Evolutionary conservation across 2,888 invertebrate species (phyloP).

Genomic region (Bhutanitis thaidina): DNA sequence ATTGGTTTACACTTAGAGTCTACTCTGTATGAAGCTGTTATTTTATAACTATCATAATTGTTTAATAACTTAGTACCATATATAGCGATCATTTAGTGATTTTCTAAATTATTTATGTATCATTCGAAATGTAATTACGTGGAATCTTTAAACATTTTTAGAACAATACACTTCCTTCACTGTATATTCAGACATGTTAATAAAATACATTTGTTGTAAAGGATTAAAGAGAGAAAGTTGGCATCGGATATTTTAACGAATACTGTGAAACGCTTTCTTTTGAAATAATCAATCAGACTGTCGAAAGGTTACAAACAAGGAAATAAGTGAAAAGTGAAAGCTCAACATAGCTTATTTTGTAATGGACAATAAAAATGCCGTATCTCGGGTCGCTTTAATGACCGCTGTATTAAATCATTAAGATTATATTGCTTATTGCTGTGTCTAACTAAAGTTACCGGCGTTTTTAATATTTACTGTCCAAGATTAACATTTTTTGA

Average conservation of each 20-base stretch:
- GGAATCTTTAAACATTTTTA: too few species aligned
- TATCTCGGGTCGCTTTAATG: background rate
- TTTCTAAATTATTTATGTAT: too few species aligned
- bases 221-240: constrained; percentile 2
- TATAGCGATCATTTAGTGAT: too few species aligned
- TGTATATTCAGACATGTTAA: too few species aligned
- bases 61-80: too few species aligned
- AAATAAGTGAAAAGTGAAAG: constrained; percentile 10
- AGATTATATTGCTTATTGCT: constrained; percentile 11
- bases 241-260: constrained; percentile 17
- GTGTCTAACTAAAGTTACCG: background rate
- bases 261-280: constrained; percentile 22
- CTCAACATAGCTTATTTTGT: background rate
- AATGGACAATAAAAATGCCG: background rate
- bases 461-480: background rate
- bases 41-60: background rate
- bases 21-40: background rate
- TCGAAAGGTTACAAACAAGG: constrained; percentile 4
- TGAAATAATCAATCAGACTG: constrained; percentile 6
- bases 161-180: too few species aligned
- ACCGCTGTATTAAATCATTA: constrained; percentile 7
- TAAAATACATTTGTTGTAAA: background rate
- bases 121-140: too few species aligned
- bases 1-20: too few species aligned
- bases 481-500: too few species aligned